These are phyloP conservation scores for Dendrolimus pini DNA, from an alignment of 2,888 invertebrate genomes.

Conservation along the genomic window DNA sequence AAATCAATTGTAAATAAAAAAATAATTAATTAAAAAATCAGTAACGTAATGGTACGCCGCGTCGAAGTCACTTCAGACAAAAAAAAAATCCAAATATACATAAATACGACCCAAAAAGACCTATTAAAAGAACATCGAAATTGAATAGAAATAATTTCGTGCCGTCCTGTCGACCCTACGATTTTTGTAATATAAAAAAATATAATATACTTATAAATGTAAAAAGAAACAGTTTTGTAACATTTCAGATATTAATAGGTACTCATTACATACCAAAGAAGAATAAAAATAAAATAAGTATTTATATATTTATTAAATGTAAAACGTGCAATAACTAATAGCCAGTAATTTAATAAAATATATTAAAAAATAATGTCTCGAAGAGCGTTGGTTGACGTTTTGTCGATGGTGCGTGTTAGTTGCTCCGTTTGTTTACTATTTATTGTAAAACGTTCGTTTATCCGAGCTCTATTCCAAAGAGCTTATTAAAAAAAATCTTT, in stretches of 20 bases:
- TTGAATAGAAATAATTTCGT: conserved; percentile 74
- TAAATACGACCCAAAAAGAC: conserved; percentile 53
- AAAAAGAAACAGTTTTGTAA: conserved; percentile 73
- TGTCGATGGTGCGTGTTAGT: conserved; percentile 29
- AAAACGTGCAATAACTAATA: conserved; percentile 78
- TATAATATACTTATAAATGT: conserved; percentile 55
- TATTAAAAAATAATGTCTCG: conserved; percentile 63
- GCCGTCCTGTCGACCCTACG: conserved; percentile 77
- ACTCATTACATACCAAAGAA: conserved; percentile 73
- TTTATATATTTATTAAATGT: conserved; percentile 77
- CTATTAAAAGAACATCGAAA: conserved; percentile 70
- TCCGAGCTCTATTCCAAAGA: conserved; percentile 32
- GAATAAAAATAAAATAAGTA: conserved; percentile 74
- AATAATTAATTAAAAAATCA: conserved; percentile 36
- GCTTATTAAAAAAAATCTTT: conserved; percentile 22
- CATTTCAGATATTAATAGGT: conserved; percentile 74
- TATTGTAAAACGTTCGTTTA: conserved; percentile 66
- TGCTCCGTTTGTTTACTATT: conserved; percentile 54
- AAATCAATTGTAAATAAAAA: conserved; percentile 72
- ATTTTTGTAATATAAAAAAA: conserved; percentile 70
- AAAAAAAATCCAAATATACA: conserved; percentile 16
- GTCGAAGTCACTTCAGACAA: conserved; percentile 37
- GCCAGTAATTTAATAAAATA: conserved; percentile 72
- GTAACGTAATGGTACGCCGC: conserved; percentile 28
- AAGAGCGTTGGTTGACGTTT: conserved; percentile 50